A percentile compares a stretch with the other conserved stretches of the same genome.
Evolutionary conservation across 2,113 vertebrate genomes (phyloP).

Genomic region (Martes martes): DNA sequence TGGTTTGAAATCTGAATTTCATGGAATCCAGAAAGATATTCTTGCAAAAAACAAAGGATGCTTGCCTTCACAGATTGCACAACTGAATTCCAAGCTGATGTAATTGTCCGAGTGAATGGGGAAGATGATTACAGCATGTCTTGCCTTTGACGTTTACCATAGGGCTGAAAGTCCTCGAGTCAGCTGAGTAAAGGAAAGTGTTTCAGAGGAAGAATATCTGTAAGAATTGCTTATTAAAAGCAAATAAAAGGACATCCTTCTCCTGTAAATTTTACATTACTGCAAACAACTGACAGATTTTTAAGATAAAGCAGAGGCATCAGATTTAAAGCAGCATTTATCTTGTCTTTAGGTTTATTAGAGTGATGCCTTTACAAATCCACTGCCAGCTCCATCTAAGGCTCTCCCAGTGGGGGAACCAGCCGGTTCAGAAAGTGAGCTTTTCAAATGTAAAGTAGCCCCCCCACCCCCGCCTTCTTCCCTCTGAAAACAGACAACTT

Average conservation of each 20-base stretch:
- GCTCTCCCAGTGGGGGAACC: constrained; percentile 28
- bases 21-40: background rate
- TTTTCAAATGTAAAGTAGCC: constrained; percentile 67
- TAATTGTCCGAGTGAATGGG: background rate
- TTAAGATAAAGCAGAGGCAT: background rate
- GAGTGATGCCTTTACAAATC: constrained; percentile 18
- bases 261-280: background rate
- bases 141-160: background rate
- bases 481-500: constrained; percentile 31
- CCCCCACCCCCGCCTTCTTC: background rate
- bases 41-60: background rate
- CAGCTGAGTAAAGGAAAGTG: background rate
- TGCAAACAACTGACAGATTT: constrained; percentile 9
- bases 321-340: constrained; percentile 25
- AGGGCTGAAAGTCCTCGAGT: background rate
- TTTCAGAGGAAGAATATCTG: background rate
- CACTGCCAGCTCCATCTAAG: background rate
- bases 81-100: background rate
- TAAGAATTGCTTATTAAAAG: background rate
- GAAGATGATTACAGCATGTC: background rate
- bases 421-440: constrained; percentile 38
- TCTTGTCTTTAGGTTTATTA: constrained; percentile 28
- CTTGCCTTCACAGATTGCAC: background rate
- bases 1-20: constrained; percentile 30
- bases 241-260: background rate